A percentile compares a stretch with the other conserved stretches of the same genome.
Conservation (phyloP, 2,797 vertebrate species). For the Squalus acanthias region DNA sequence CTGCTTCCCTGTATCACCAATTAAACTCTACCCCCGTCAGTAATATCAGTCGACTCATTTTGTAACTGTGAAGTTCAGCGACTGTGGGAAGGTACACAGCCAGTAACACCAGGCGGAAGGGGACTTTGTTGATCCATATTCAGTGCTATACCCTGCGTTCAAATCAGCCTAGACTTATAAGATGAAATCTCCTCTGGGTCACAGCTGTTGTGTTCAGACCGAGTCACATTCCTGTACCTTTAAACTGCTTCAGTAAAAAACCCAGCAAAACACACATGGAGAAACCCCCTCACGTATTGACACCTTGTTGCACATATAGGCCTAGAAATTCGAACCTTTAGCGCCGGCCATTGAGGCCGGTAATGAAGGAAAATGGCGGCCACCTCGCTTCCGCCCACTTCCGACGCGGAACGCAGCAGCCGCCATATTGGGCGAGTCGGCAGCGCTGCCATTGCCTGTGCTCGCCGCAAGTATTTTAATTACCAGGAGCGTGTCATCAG, state of each 20-base stretch:
- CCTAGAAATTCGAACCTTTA: no score
- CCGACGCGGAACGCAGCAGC: no score
- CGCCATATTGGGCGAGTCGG: no score
- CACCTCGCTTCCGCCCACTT: no score
- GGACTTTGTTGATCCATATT: not conserved
- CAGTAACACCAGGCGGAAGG: not conserved
- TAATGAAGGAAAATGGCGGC: no score
- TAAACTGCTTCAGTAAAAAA: not conserved
- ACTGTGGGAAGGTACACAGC: not conserved
- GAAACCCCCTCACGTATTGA: not conserved
- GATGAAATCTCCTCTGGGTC: not conserved
- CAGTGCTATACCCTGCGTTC: not conserved
- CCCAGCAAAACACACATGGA: not conserved
- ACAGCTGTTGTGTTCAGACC: not conserved
- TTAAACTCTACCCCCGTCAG: not conserved
- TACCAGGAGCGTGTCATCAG: no score
- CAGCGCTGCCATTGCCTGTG: no score
- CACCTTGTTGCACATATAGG: no score
- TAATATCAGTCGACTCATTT: not conserved
- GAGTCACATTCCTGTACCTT: not conserved
- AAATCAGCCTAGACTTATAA: not conserved
- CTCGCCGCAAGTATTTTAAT: no score
- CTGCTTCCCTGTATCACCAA: not conserved
- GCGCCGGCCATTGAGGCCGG: no score
- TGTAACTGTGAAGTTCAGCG: not conserved